Evolutionary conservation across 1,140 invertebrate genomes (phyloP).

Genomic region (Manduca sexta): DNA sequence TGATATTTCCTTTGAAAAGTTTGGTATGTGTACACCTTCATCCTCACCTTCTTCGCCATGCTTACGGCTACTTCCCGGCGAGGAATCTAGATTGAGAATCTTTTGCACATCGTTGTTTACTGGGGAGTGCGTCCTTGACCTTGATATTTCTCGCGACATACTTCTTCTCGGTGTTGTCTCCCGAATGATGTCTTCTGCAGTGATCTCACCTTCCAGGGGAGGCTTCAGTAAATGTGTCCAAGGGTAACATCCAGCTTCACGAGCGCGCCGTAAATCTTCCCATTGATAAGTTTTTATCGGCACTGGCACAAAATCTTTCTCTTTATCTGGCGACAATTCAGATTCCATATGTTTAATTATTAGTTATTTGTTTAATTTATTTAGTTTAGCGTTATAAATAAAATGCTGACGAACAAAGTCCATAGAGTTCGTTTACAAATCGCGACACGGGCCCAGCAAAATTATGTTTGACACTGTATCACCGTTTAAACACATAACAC

Average conservation of each 20-base stretch:
- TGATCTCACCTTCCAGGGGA: conserved; percentile 71
- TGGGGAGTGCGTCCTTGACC: conserved; percentile 59
- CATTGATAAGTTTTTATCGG: conserved; percentile 81
- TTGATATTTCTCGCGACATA: conserved; percentile 64
- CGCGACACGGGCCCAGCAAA: conserved; percentile 45
- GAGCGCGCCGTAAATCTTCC: conserved; percentile 79
- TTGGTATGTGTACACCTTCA: conserved; percentile 63
- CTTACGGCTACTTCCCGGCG: conserved; percentile 68
- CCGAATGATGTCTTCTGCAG: conserved; percentile 64
- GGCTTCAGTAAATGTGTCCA: conserved; percentile 79
- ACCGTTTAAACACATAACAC: conserved; percentile 63
- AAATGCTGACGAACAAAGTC: conserved; percentile 17
- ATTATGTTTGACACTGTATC: conserved; percentile 24
- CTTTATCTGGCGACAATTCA: conserved; percentile 68
- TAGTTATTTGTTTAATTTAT: conserved; percentile 15
- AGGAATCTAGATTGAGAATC: conserved; percentile 67
- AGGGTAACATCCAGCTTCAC: conserved; percentile 78
- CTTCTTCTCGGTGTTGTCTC: conserved; percentile 60
- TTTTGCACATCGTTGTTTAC: conserved; percentile 41
- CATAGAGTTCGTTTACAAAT: conserved; percentile 24
- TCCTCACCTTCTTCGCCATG: conserved; percentile 64
- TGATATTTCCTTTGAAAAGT: conserved; percentile 71
- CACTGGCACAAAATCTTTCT: conserved; percentile 71
- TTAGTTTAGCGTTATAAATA: too few relatives aligned
- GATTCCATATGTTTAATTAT: conserved; percentile 66